Percentiles rank a stretch among this genome's conserved stretches.
phyloP scores from a whole-genome alignment of 1,140 invertebrate species.

The Stenopsyche tienmushanensis region DNA sequence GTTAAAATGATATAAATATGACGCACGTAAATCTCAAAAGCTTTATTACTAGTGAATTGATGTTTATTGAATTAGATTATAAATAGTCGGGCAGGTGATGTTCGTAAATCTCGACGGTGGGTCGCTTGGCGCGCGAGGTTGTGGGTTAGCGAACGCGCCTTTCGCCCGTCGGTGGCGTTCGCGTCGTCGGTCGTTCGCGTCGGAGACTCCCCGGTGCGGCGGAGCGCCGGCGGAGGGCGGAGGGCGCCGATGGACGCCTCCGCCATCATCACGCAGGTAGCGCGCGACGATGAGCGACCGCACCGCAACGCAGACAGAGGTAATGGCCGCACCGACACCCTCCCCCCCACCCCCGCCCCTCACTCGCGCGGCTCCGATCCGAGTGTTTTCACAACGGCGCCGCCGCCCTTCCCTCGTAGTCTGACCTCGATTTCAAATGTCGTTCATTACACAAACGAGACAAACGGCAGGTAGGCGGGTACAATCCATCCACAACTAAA shows the following conservation, averaged over 20 bases:
- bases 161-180: conserved; percentile 5
- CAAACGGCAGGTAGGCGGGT: too few species aligned
- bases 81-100: too few species aligned
- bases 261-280: conserved; percentile 97
- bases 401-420: background rate
- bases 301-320: too few species aligned
- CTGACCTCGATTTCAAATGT: background rate
- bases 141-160: background rate
- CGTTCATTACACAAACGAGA: too few species aligned
- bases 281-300: conserved; percentile 74
- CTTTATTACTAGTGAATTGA: too few species aligned
- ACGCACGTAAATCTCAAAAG: too few species aligned
- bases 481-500: too few species aligned
- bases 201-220: background rate
- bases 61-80: too few species aligned
- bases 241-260: conserved; percentile 81
- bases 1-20: too few species aligned
- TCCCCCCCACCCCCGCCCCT: conserved; percentile 47
- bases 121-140: background rate
- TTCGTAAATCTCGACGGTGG: too few species aligned
- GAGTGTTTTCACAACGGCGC: background rate
- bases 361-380: background rate
- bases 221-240: background rate
- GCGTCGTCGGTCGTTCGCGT: conserved; percentile 3
- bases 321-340: background rate